Percentiles rank a stretch among this genome's conserved stretches.
Evolutionary conservation across 2,888 invertebrate genomes (phyloP).

Genomic region (Ametastegia equiseti): DNA sequence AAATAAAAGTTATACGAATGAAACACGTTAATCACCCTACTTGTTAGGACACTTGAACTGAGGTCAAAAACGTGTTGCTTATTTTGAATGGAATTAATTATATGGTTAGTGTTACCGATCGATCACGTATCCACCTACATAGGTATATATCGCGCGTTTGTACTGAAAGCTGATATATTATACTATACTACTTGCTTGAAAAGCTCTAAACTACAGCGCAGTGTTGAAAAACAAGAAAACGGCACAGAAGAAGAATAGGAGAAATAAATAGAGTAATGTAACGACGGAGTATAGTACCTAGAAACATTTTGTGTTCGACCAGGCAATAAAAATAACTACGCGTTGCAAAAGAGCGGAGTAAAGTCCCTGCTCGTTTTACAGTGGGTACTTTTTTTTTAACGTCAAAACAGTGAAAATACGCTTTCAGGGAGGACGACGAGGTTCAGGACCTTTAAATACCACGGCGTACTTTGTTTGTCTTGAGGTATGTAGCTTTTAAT

Average conservation of each 20-base stretch:
- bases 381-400: neutral
- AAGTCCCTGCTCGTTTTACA: neutral
- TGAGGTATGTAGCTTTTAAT: neutral
- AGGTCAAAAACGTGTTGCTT: neutral
- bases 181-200: neutral
- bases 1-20: neutral
- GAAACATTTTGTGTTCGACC: slow-evolving; percentile 2
- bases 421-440: neutral
- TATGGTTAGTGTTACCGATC: neutral
- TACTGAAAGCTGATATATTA: neutral
- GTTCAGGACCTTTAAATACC: neutral
- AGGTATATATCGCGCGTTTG: neutral
- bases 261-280: neutral
- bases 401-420: neutral
- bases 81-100: neutral
- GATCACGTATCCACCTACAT: neutral
- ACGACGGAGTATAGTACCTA: slow-evolving; percentile 3
- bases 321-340: neutral
- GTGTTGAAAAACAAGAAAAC: neutral
- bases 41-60: neutral
- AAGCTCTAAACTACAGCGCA: neutral
- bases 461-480: neutral
- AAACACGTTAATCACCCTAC: neutral
- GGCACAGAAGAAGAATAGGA: neutral
- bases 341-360: neutral